Conservation (phyloP, 2,797 vertebrate species). For the Chrysocyon brachyurus region DNA sequence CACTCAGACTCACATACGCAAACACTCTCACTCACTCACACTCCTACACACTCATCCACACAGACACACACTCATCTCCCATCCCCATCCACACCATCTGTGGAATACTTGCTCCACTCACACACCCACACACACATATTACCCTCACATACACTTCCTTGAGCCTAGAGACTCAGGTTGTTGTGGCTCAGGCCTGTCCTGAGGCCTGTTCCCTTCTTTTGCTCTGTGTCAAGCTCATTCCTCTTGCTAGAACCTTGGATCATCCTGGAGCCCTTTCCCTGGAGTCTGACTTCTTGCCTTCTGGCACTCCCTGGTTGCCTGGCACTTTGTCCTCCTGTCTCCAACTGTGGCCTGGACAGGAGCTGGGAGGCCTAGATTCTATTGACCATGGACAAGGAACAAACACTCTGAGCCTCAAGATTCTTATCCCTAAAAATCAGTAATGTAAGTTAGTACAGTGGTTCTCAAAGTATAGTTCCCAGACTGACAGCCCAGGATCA, state of each 20-base stretch:
- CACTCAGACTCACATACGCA: not conserved
- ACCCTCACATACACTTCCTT: not conserved
- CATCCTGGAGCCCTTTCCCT: no score
- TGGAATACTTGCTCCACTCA: not conserved
- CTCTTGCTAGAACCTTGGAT: not conserved
- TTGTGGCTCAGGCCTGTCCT: not conserved
- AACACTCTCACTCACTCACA: not conserved
- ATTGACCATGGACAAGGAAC: not conserved
- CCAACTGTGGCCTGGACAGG: not conserved
- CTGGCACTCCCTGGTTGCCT: no score
- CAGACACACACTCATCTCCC: not conserved
- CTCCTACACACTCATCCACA: not conserved
- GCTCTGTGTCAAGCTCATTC: not conserved
- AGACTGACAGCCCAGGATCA: not conserved
- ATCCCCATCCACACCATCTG: not conserved
- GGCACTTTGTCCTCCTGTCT: not conserved
- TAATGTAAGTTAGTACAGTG: no score
- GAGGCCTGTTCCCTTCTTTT: not conserved
- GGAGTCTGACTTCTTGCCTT: not conserved
- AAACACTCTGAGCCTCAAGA: not conserved
- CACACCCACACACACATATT: not conserved
- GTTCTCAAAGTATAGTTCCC: not conserved
- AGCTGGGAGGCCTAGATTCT: not conserved
- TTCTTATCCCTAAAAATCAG: not conserved
- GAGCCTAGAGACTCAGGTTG: not conserved